Evolutionary conservation across 2,797 vertebrate species (phyloP).

Genomic region (Onychomys torridus): DNA sequence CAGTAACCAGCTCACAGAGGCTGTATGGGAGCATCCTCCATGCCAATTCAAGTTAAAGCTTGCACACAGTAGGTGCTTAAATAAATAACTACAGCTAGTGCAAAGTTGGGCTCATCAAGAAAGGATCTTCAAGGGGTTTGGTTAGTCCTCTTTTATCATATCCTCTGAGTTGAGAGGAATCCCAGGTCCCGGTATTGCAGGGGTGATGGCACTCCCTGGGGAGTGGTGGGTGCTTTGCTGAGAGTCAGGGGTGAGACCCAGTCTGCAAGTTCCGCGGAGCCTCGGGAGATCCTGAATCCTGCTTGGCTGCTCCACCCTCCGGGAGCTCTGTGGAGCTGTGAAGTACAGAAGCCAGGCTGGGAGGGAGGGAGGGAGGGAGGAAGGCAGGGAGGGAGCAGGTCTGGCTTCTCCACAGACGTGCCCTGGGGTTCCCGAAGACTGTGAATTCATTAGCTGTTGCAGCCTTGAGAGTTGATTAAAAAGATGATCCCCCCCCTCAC

Average conservation of each 20-base stretch:
- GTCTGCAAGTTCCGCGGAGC: neutral
- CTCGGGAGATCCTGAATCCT: neutral
- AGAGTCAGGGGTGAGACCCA: neutral
- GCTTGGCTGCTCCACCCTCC: neutral
- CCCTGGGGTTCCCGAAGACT: neutral
- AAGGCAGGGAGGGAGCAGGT: neutral
- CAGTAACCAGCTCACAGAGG: neutral
- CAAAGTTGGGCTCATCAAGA: neutral
- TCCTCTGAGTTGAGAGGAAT: neutral
- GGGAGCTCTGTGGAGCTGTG: neutral
- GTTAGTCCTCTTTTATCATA: neutral
- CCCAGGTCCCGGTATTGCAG: rapidly evolving
- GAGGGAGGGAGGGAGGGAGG: neutral
- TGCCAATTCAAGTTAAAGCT: neutral
- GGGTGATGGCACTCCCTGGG: neutral
- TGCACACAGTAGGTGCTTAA: rapidly evolving
- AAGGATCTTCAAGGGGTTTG: neutral
- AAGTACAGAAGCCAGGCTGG: neutral
- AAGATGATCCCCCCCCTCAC: neutral
- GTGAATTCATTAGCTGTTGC: constrained; percentile 36
- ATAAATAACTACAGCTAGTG: neutral
- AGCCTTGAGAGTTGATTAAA: constrained; percentile 64
- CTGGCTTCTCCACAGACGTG: neutral
- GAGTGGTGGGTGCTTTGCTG: no score
- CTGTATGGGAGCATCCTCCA: neutral